Conservation (phyloP, 2,797 vertebrate species). For the Mastacembelus armatus region DNA sequence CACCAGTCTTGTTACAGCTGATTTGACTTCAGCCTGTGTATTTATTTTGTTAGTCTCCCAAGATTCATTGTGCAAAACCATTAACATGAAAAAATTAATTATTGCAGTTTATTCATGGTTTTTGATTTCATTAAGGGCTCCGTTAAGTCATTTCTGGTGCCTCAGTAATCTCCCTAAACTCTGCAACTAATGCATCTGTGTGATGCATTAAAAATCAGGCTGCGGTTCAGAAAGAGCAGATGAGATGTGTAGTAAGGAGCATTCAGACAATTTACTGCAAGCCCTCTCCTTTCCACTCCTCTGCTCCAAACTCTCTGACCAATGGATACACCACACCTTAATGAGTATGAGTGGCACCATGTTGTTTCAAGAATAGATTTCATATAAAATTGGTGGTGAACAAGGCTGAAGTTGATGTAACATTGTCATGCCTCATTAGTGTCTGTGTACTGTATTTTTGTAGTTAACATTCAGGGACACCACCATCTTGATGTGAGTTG, state of each 20-base stretch:
- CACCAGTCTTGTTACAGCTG: neutral
- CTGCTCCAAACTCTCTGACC: conserved; percentile 3
- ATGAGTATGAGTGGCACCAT: neutral
- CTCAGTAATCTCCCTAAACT: neutral
- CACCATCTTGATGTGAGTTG: neutral
- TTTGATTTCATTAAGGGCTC: conserved; percentile 15
- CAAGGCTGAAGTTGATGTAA: conserved; percentile 22
- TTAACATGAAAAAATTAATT: neutral
- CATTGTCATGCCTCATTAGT: conserved; percentile 32
- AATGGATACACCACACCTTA: conserved; percentile 20
- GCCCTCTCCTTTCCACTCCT: conserved; percentile 4
- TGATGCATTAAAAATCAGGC: neutral
- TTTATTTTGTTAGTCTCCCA: neutral
- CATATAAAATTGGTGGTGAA: neutral
- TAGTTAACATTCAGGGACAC: conserved; percentile 31
- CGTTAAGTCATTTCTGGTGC: neutral
- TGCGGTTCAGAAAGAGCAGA: neutral
- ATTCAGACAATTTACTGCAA: neutral
- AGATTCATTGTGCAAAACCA: neutral
- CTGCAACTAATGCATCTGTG: neutral
- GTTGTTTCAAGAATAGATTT: neutral
- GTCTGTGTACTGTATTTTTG: conserved; percentile 8
- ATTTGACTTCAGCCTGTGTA: neutral
- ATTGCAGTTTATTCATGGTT: neutral
- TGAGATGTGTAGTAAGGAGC: neutral